phyloP scores from a whole-genome alignment of 2,113 vertebrate species.

The Ammodytes marinus region DNA sequence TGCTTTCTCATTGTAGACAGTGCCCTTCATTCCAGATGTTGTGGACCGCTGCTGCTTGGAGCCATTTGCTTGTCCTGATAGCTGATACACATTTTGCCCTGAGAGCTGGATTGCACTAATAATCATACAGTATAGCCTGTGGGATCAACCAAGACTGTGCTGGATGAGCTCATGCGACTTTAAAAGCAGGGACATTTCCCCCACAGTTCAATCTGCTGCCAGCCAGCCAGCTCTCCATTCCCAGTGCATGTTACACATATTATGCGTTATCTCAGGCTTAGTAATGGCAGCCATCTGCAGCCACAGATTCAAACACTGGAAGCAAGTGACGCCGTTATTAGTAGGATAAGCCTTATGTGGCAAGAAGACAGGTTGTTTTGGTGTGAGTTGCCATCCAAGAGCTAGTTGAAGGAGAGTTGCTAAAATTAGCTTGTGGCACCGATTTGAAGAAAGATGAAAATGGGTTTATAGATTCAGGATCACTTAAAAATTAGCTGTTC shows the following conservation, averaged over 20 bases:
- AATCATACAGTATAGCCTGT: constrained; percentile 33
- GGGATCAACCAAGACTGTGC: constrained; percentile 46
- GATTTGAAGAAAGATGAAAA: constrained; percentile 50
- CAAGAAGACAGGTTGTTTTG: constrained; percentile 33
- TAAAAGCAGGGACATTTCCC: constrained; percentile 58
- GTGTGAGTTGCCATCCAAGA: constrained; percentile 41
- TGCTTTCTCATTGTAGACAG: constrained; percentile 28
- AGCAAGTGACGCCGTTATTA: constrained; percentile 54
- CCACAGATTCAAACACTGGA: constrained; percentile 37
- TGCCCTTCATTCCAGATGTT: constrained; percentile 42
- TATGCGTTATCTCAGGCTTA: constrained; percentile 64
- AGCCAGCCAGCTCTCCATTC: constrained; percentile 29
- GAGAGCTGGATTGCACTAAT: constrained; percentile 39
- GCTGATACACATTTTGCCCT: constrained; percentile 10
- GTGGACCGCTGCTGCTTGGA: neutral
- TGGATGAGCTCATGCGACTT: constrained; percentile 53
- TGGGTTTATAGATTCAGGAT: constrained; percentile 22
- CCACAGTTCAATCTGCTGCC: constrained; percentile 47
- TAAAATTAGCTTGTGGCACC: constrained; percentile 53
- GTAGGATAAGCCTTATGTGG: constrained; percentile 57
- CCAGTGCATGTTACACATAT: constrained; percentile 33
- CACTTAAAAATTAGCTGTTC: neutral
- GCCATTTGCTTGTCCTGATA: constrained; percentile 47
- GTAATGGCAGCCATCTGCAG: constrained; percentile 66
- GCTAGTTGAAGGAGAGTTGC: constrained; percentile 53